A percentile compares a stretch with the other conserved stretches of the same genome.
phyloP scores from a whole-genome alignment of 2,888 invertebrate genomes.

The Noctua comes region DNA sequence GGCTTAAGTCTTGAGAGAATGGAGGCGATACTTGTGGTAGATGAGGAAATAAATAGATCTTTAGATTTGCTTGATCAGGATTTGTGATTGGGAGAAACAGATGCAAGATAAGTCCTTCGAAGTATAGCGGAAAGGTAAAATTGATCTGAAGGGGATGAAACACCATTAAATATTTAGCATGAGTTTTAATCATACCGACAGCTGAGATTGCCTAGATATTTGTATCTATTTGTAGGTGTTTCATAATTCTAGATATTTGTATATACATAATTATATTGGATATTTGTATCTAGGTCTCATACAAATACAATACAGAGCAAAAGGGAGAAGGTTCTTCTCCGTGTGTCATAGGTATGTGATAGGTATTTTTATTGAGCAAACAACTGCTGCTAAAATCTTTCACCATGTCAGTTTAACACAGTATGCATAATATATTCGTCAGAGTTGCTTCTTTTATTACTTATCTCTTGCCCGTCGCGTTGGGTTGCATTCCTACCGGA shows the following conservation, averaged over 20 bases:
- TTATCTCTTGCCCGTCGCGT: background rate
- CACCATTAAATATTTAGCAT: background rate
- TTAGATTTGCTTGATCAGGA: background rate
- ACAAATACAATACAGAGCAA: background rate
- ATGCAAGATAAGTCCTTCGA: background rate
- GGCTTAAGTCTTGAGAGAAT: constrained; percentile 60
- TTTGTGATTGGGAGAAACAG: background rate
- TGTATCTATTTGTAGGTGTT: too few species aligned
- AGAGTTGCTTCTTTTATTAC: background rate
- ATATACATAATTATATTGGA: too few species aligned
- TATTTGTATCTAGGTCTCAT: too few species aligned
- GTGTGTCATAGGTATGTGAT: background rate
- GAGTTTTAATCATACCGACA: background rate
- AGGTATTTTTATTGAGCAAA: background rate
- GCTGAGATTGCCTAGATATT: background rate
- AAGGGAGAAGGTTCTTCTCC: background rate
- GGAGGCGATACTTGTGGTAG: background rate
- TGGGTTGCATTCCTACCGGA: background rate
- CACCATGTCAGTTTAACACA: background rate
- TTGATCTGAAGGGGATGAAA: background rate
- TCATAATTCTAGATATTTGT: too few species aligned
- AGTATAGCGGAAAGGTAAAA: background rate
- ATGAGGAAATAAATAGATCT: background rate
- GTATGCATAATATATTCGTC: background rate
- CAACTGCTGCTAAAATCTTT: background rate